phyloP scores from a whole-genome alignment of 2,888 invertebrate species.

The Eudasyphora cyanicolor region DNA sequence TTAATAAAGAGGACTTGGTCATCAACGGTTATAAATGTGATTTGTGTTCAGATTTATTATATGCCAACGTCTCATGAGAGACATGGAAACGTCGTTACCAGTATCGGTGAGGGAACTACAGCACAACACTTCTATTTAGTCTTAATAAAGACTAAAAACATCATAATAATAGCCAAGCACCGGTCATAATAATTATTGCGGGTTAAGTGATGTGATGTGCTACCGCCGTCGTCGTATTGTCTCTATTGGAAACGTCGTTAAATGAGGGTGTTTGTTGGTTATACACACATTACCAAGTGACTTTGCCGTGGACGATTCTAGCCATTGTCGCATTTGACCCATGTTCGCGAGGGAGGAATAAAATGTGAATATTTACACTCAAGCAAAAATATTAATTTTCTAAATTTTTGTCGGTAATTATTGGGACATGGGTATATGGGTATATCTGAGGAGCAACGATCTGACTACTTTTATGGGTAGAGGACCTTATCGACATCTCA shows the following conservation, averaged over 20 bases:
- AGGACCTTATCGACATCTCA: too few relatives aligned
- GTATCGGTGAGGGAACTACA: neutral
- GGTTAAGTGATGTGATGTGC: neutral
- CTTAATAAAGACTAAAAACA: neutral
- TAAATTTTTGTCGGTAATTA: neutral
- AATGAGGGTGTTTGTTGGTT: neutral
- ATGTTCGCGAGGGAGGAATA: neutral
- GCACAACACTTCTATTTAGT: neutral
- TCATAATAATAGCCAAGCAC: neutral
- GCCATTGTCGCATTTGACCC: neutral
- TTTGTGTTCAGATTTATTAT: neutral
- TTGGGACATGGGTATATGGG: neutral
- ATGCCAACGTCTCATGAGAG: neutral
- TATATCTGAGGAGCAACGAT: too few relatives aligned
- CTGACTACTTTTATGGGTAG: too few relatives aligned
- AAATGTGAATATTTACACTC: neutral
- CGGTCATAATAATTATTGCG: conserved; percentile 16
- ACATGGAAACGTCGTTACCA: neutral
- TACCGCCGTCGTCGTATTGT: too few relatives aligned
- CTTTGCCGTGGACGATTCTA: too few relatives aligned
- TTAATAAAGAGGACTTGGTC: neutral
- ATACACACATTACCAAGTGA: neutral
- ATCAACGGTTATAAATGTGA: neutral
- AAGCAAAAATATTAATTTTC: neutral
- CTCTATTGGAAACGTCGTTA: conserved; percentile 8